Conservation (phyloP, 2,113 vertebrate genomes). For the Chaenocephalus aceratus region DNA sequence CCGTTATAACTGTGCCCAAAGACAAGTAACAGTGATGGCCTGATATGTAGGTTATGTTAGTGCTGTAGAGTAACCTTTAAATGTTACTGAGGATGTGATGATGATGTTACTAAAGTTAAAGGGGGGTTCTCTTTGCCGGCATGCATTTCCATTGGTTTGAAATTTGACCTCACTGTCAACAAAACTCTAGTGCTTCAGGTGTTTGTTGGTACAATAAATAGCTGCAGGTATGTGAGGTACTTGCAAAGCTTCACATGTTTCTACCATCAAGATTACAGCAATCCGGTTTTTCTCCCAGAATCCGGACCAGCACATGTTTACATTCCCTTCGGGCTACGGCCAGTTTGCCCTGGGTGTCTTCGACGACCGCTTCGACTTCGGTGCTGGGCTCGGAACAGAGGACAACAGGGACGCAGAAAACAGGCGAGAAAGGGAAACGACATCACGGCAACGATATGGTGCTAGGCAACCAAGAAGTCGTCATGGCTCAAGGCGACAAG, state of each 20-base stretch:
- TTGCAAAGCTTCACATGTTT: neutral
- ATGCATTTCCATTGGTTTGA: neutral
- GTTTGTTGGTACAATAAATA: conserved; percentile 18
- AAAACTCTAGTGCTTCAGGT: neutral
- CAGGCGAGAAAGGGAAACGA: conserved; percentile 89
- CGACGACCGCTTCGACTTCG: conserved; percentile 91
- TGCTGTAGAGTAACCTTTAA: neutral
- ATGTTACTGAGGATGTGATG: neutral
- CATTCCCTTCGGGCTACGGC: conserved; percentile 91
- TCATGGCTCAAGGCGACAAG: conserved; percentile 88
- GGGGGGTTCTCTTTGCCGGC: neutral
- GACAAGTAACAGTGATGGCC: neutral
- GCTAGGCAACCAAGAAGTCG: conserved; percentile 91
- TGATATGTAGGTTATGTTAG: neutral
- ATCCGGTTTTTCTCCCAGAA: conserved; percentile 77
- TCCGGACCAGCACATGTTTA: conserved; percentile 89
- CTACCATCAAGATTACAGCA: neutral
- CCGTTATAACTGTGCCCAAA: conserved; percentile 5
- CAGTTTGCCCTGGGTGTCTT: conserved; percentile 95
- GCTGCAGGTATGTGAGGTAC: neutral
- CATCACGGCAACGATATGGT: conserved; percentile 91
- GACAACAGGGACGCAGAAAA: conserved; percentile 90
- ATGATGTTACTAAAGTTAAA: neutral
- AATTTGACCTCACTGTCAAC: conserved; percentile 21
- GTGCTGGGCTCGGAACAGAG: conserved; percentile 83